Evolutionary conservation across 2,113 vertebrate species (phyloP).

Genomic region (Heterotis niloticus): DNA sequence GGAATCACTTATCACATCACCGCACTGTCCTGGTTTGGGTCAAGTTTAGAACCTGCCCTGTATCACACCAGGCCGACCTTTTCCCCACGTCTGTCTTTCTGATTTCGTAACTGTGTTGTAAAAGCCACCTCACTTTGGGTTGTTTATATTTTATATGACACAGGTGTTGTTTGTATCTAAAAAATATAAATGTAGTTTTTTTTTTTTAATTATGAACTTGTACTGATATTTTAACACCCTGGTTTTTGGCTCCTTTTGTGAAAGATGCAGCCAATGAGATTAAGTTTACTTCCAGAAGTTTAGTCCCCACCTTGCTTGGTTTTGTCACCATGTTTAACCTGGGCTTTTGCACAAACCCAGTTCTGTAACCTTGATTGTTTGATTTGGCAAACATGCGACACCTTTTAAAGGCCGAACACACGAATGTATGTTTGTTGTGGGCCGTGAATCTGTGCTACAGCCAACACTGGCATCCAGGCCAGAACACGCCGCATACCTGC

Average conservation of each 20-base stretch:
- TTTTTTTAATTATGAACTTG: constrained; percentile 6
- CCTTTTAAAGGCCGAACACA: background rate
- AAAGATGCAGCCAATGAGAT: background rate
- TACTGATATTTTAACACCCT: background rate
- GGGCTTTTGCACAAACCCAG: too few relatives aligned
- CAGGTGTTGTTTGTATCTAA: constrained; percentile 23
- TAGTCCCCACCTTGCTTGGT: background rate
- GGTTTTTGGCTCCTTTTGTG: background rate
- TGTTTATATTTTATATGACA: constrained; percentile 42
- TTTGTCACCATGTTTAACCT: background rate
- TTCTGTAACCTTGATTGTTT: too few relatives aligned
- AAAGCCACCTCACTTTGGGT: constrained; percentile 29
- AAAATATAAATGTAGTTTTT: constrained; percentile 17
- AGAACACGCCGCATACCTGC: background rate
- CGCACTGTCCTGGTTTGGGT: too few relatives aligned
- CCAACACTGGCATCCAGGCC: too few relatives aligned
- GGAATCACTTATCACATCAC: background rate
- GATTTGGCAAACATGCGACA: too few relatives aligned
- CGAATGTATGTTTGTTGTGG: background rate
- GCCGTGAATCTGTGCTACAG: background rate
- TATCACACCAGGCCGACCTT: too few relatives aligned
- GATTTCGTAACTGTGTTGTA: constrained; percentile 21
- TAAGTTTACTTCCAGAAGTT: background rate
- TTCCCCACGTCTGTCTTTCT: too few relatives aligned
- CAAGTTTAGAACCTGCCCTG: background rate